Percentiles rank a stretch among this genome's conserved stretches.
Conservation (phyloP, 2,888 invertebrate species). For the Tetragonisca angustula region DNA sequence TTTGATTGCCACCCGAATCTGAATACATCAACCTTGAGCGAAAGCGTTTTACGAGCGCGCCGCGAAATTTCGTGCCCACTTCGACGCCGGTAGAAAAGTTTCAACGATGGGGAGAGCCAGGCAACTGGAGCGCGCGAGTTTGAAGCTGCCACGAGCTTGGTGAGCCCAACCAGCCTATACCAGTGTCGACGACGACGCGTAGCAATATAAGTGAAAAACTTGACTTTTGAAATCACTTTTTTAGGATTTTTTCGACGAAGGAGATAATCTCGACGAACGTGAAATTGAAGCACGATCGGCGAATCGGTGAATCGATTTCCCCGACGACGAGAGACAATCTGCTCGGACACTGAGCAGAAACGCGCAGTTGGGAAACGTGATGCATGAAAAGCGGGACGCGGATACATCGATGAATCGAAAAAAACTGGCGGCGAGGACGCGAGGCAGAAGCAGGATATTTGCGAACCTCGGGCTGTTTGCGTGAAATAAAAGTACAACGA, state of each 20-base stretch:
- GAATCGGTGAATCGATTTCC: constrained; percentile 42
- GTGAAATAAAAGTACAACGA: constrained; percentile 75
- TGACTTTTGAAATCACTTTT: background rate
- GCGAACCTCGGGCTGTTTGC: constrained; percentile 50
- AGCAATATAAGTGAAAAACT: background rate
- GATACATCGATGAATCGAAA: constrained; percentile 11
- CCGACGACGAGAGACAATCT: constrained; percentile 1
- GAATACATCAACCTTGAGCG: constrained; percentile 48
- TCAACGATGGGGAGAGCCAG: background rate
- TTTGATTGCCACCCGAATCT: constrained; percentile 29
- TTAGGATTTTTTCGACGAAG: background rate
- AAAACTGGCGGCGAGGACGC: constrained; percentile 11
- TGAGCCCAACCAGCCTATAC: too few species aligned
- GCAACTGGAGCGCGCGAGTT: background rate
- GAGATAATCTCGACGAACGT: constrained; percentile 8
- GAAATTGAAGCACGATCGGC: constrained; percentile 7
- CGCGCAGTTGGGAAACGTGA: background rate
- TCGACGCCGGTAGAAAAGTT: background rate
- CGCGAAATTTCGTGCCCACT: background rate
- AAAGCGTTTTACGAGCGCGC: constrained; percentile 4
- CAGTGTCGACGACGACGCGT: background rate
- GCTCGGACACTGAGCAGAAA: background rate
- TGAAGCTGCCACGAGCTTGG: too few species aligned
- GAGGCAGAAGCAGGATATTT: constrained; percentile 36
- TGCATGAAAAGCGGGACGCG: constrained; percentile 27